Conservation (phyloP, 1,140 invertebrate genomes). For the Stegodyphus mimosarum region DNA sequence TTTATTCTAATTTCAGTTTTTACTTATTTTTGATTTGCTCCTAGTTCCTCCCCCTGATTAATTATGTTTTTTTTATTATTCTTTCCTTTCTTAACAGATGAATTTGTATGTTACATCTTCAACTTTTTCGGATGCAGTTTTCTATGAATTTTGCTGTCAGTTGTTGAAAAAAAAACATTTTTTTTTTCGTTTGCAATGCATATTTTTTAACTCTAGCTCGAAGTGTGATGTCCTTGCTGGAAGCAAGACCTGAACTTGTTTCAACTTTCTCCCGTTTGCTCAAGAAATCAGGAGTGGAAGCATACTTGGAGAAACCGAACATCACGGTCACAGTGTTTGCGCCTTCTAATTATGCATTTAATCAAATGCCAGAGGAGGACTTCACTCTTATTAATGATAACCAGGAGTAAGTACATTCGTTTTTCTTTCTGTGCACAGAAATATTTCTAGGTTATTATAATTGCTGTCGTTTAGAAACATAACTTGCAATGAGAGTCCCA, state of each 20-base stretch:
- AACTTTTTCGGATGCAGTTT: too few species aligned
- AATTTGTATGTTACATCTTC: not conserved
- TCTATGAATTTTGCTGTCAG: too few species aligned
- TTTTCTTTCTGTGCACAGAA: not conserved
- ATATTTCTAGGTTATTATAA: not conserved
- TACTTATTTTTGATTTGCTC: too few species aligned
- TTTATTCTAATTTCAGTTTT: too few species aligned
- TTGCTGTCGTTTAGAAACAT: not conserved
- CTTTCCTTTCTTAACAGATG: not conserved
- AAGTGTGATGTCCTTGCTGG: constrained; percentile 67
- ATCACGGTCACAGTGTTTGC: constrained; percentile 73
- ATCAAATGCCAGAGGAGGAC: constrained; percentile 67
- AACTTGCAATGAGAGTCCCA: too few species aligned
- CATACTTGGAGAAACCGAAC: constrained; percentile 67
- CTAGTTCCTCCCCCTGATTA: too few species aligned
- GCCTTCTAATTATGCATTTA: constrained; percentile 70
- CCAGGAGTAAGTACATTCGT: constrained; percentile 5
- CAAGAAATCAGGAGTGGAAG: constrained; percentile 68
- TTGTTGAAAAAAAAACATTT: too few species aligned
- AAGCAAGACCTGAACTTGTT: constrained; percentile 65
- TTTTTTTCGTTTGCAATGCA: too few species aligned
- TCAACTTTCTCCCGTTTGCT: constrained; percentile 68
- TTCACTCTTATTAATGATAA: constrained; percentile 66
- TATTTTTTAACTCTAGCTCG: constrained; percentile 61
- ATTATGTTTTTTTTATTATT: too few species aligned